Base-by-base conservation (phyloP, 1,140 invertebrate species). In the Camponotus pennsylvanicus region DNA sequence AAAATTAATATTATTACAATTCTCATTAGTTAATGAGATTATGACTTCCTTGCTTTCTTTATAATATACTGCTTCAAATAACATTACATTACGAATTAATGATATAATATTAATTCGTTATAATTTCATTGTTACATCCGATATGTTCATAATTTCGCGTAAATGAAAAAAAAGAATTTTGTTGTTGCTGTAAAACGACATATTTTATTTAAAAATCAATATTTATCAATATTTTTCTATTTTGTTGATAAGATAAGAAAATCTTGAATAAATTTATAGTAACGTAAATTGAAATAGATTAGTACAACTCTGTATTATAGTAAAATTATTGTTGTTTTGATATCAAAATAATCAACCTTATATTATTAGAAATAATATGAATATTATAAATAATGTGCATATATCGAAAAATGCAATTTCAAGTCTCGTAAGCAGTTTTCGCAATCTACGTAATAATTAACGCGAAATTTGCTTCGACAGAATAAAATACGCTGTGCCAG, bases 11-110 rank as follows among this genome's bases (percentile, higher is more conserved):
- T 64, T 15, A 9, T 64, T 49, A 34, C 11, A 42, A 66, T 77
- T 63, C 55, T 45, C 57, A 63, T 77, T 40, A 77, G 18, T 40
- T 42, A 63, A 63, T 21, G 42, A 77, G 27, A 77, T 63, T 77
- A 42, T 8, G 21, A 13, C 37, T 21, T 42, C 27, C 37, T 42
- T 32, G 37, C 27, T 45, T n/a, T 42, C 27, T 27, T 3, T 42
- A 64, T 4, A 34, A 6, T 40, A 4, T 42, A 9, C 21, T 42
- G 21, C 61, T 42, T 77, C 40, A 34, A 77, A 64, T 37, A 45
- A 52, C 9, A 9, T 69, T 40, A 27, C n/a, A 13, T 49, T 49
- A 13, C 13, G 3, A 49, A 49, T 3, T 49, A 49, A 49, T 0
- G 45, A 49, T 15, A 15, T 52, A 52, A 67, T 52, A 67, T 78